Base-by-base conservation (phyloP, 2,113 vertebrate genomes). In the Callipepla squamata region DNA sequence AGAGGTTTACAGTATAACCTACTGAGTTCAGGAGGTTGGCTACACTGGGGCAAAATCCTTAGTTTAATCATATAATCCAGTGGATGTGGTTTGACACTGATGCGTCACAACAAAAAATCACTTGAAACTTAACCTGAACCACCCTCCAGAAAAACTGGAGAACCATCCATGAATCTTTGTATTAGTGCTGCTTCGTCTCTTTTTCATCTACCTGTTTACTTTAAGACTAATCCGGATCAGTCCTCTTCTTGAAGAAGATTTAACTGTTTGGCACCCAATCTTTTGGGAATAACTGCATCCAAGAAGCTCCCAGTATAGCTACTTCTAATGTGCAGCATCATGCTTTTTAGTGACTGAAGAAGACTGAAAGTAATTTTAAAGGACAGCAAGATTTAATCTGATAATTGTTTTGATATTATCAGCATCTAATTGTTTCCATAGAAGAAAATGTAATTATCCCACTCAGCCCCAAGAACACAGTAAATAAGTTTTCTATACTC, bases 271-370 rank as follows among this genome's bases (percentile, higher is more conserved):
- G 9, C 6, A 65, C 3, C 8, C 23, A 44, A 2, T 59, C 12
- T 53, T 16, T 65, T 48, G 51, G 22, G 15, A 75, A 19, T 17
- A 23, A 30, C 15, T 78, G 25, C 13, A 57, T 5, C 26, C 44
- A 47, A 9, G 20, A 76, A 67, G 32, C 3, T 66, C 42, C n/a
- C 1, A 0, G 4, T 17, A 23, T 44, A 1, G 1, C 23, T 50
- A 4, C 14, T 0, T 0, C 6, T 65, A 36, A 36, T 79, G 42
- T 73, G 23, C 2, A 57, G 6, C 3, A 8, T 92, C 1, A 0
- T 82, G 58, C 3, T 72, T 85, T 80, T 72, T 65, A 44, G 10
- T 38, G 17, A 47, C 68, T 83, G 65, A 85, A 75, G 34, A 74
- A 17, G 34, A 78, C 61, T 94, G 62, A 30, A 84, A 84, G 13